phyloP scores from a whole-genome alignment of 2,888 invertebrate species.

The Drosophila basisetae region DNA sequence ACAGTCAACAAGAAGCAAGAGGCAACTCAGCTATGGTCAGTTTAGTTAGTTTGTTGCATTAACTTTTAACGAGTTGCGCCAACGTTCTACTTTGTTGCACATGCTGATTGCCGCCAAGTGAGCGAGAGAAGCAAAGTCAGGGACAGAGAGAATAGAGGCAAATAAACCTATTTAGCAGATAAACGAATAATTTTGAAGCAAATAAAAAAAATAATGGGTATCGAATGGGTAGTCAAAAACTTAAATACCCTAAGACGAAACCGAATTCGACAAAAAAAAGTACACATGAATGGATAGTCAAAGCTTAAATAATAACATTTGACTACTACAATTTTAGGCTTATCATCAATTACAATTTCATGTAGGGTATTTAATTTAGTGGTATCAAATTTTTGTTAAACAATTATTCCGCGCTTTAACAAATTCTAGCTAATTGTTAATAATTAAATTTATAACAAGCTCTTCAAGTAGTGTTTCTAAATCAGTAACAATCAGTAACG shows the following conservation, averaged over 20 bases:
- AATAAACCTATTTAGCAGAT: background rate
- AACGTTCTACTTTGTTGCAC: slow-evolving; percentile 62
- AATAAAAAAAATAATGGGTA: background rate
- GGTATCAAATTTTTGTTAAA: background rate
- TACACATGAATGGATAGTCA: background rate
- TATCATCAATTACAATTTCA: background rate
- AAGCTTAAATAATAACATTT: background rate
- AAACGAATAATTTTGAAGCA: background rate
- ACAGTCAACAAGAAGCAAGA: slow-evolving; percentile 21
- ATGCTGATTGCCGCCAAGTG: slow-evolving; percentile 40
- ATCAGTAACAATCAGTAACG: background rate
- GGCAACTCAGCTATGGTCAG: slow-evolving; percentile 2
- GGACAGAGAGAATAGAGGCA: background rate
- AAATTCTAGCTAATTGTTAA: background rate
- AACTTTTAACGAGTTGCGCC: slow-evolving; percentile 18
- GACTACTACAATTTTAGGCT: background rate
- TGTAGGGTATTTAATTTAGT: background rate
- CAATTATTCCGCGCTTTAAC: background rate
- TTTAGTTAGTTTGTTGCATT: slow-evolving; percentile 22
- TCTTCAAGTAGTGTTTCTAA: background rate
- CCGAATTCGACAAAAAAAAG: too few species aligned
- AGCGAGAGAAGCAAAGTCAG: slow-evolving; percentile 17
- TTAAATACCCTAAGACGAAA: background rate
- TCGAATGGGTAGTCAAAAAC: background rate
- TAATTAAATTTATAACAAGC: background rate